A percentile compares a stretch with the other conserved stretches of the same genome.
phyloP scores from a whole-genome alignment of 2,888 invertebrate species.

The Dilophus febrilis region DNA sequence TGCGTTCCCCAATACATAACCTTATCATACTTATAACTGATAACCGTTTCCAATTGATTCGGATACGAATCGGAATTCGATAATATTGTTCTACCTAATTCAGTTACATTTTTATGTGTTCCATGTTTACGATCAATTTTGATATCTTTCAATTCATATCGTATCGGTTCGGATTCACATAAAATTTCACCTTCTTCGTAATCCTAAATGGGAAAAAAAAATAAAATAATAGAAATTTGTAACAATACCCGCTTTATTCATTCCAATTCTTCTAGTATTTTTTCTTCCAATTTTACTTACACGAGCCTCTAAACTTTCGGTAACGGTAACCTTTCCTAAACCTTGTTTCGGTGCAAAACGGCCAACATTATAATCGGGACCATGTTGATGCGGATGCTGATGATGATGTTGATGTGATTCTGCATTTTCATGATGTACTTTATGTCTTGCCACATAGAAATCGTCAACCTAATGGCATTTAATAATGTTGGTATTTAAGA shows the following conservation, averaged over 20 bases:
- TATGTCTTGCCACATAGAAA: conserved; percentile 33
- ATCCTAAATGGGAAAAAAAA: conserved; percentile 14
- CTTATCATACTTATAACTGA: conserved; percentile 53
- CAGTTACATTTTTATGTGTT: conserved; percentile 33
- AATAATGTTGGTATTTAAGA: too few species aligned
- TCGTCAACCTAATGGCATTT: conserved; percentile 10
- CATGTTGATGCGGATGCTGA: conserved; percentile 15
- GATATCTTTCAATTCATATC: conserved; percentile 56
- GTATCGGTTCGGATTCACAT: conserved; percentile 60
- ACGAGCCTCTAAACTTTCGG: conserved; percentile 38
- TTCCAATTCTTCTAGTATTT: too few species aligned
- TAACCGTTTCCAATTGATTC: conserved; percentile 51
- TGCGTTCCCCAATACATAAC: conserved; percentile 64
- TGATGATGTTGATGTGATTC: conserved; percentile 6
- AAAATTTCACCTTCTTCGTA: conserved; percentile 56
- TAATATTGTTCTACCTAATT: conserved; percentile 30
- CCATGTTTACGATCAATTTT: conserved; percentile 39
- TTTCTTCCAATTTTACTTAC: conserved; percentile 14
- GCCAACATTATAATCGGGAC: conserved; percentile 38
- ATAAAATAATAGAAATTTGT: conserved; percentile 16
- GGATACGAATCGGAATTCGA: conserved; percentile 38
- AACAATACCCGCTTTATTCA: too few species aligned
- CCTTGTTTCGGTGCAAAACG: conserved; percentile 47
- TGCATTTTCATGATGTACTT: conserved; percentile 15
- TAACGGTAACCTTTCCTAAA: conserved; percentile 50